These are phyloP conservation scores for Ellobium chinense DNA, from an alignment of 2,888 invertebrate genomes.

Conservation along the genomic window DNA sequence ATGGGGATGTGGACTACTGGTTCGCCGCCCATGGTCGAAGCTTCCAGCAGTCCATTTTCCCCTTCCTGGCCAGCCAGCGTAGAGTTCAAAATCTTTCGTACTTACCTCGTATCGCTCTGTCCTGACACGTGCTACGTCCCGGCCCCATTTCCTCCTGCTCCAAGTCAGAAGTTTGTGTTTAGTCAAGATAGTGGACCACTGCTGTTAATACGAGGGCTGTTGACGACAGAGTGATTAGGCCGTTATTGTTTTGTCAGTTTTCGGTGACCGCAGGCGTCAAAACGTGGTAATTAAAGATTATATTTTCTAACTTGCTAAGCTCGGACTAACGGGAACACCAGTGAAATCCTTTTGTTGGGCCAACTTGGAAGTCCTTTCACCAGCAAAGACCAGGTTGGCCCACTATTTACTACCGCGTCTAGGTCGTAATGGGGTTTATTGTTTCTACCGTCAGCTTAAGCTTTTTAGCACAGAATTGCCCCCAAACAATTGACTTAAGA, in stretches of 20 bases:
- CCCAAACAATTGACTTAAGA: not conserved
- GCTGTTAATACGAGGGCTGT: constrained; percentile 23
- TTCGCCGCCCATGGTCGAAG: no score
- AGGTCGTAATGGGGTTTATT: not conserved
- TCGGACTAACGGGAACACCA: not conserved
- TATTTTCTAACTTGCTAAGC: constrained; percentile 7
- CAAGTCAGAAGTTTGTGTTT: constrained; percentile 23
- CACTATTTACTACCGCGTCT: not conserved
- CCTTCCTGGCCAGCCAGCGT: not conserved
- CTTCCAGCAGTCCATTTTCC: not conserved
- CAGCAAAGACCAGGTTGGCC: not conserved
- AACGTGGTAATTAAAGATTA: constrained; percentile 40
- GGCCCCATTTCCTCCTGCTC: not conserved
- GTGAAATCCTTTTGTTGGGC: not conserved
- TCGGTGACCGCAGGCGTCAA: not conserved
- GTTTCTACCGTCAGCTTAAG: not conserved
- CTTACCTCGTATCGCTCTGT: not conserved
- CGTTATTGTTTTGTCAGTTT: constrained; percentile 16
- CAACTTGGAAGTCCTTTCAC: not conserved
- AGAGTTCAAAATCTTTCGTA: not conserved
- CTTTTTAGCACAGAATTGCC: not conserved
- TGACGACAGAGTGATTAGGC: constrained; percentile 32
- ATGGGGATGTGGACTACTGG: no score
- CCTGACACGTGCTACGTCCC: not conserved
- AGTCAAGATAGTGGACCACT: constrained; percentile 9